Evolutionary conservation across 2,797 vertebrate species (phyloP).

Genomic region (Acipenser ruthenus): DNA sequence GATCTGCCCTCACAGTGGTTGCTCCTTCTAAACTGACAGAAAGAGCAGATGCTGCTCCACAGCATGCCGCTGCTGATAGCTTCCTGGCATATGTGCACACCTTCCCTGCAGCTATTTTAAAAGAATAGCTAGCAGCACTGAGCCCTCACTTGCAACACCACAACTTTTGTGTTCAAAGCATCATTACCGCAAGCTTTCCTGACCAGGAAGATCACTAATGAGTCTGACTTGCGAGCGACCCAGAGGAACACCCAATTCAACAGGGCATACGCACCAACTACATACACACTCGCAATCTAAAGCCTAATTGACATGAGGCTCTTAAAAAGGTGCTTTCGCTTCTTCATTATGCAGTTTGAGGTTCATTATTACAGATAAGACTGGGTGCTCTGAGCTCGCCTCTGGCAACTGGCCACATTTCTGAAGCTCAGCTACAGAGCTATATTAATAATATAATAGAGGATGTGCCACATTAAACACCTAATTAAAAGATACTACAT

Average conservation of each 20-base stretch:
- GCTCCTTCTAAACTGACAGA: conserved; percentile 20
- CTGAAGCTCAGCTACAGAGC: conserved; percentile 13
- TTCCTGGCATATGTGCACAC: conserved; percentile 22
- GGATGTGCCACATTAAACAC: background rate
- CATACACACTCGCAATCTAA: background rate
- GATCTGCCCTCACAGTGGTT: conserved; percentile 24
- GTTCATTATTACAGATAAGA: conserved; percentile 28
- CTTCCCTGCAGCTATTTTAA: conserved; percentile 22
- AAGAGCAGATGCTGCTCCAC: conserved; percentile 20
- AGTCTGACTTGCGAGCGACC: background rate
- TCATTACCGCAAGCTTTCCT: conserved; percentile 6
- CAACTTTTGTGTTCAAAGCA: background rate
- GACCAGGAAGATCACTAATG: conserved; percentile 4
- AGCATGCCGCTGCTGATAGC: conserved; percentile 19
- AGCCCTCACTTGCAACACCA: background rate
- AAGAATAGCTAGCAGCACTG: conserved; percentile 17
- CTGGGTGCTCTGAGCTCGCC: conserved; percentile 20
- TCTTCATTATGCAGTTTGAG: conserved; percentile 26
- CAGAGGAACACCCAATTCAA: background rate
- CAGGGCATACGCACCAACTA: background rate
- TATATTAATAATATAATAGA: conserved; percentile 16
- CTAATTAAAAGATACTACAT: background rate
- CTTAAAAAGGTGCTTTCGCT: conserved; percentile 16
- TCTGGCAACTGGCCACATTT: conserved; percentile 24
- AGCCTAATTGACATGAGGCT: conserved; percentile 16